Percentiles rank a stretch among this genome's conserved stretches.
Evolutionary conservation across 1,140 invertebrate genomes (phyloP).

Genomic region (Spodoptera frugiperda): DNA sequence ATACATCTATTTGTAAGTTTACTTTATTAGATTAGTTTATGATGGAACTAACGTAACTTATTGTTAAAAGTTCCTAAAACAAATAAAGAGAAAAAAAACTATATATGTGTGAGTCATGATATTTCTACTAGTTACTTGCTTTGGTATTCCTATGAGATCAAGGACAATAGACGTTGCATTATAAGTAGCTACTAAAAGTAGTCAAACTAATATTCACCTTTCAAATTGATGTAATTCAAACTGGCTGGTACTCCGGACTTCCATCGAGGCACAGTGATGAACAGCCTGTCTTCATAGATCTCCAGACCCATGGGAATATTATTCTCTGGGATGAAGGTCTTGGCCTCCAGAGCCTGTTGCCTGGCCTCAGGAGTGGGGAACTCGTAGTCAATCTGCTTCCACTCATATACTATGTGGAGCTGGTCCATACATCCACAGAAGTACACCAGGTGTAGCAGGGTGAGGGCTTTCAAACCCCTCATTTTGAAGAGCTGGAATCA

Average conservation of each 20-base stretch:
- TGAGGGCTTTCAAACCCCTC: slow-evolving; percentile 69
- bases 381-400: slow-evolving; percentile 90
- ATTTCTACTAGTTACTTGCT: no score
- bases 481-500: slow-evolving; percentile 68
- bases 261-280: slow-evolving; percentile 92
- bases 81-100: no score
- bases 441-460: slow-evolving; percentile 70
- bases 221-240: slow-evolving; percentile 90
- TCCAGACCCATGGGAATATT: slow-evolving; percentile 91
- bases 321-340: slow-evolving; percentile 88
- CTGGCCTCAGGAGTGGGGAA: slow-evolving; percentile 87
- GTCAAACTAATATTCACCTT: slow-evolving; percentile 85
- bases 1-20: no score
- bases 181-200: no score
- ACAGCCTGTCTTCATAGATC: slow-evolving; percentile 88
- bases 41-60: no score
- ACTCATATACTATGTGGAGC: slow-evolving; percentile 89
- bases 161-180: no score
- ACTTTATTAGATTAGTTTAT: no score
- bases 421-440: slow-evolving; percentile 87
- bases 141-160: no score
- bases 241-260: slow-evolving; percentile 90
- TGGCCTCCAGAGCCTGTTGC: slow-evolving; percentile 85
- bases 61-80: no score
- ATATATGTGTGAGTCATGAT: no score